A percentile compares a stretch with the other conserved stretches of the same genome.
Conservation (phyloP, 2,113 vertebrate species). For the Raja brachyura region DNA sequence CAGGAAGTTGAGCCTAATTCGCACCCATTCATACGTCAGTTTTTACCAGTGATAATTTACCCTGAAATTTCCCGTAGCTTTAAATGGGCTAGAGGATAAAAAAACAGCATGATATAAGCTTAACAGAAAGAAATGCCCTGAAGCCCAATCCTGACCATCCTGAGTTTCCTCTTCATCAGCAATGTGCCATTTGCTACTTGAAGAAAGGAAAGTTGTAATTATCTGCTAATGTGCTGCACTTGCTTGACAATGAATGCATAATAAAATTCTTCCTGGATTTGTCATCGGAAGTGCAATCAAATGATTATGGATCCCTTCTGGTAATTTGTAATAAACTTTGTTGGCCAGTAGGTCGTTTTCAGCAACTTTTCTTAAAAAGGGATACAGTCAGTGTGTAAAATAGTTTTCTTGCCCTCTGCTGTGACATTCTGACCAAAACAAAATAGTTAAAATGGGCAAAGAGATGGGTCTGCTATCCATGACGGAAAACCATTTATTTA, state of each 20-base stretch:
- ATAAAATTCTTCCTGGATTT: conserved; percentile 1
- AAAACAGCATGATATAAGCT: background rate
- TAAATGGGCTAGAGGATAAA: background rate
- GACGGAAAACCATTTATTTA: background rate
- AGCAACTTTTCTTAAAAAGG: conserved; percentile 37
- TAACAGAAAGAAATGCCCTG: background rate
- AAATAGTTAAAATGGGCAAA: background rate
- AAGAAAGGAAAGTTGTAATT: background rate
- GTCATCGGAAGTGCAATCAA: background rate
- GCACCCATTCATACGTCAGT: too few relatives aligned
- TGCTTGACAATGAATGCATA: conserved; percentile 2
- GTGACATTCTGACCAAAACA: background rate
- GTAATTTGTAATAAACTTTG: background rate
- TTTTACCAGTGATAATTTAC: background rate
- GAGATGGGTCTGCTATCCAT: background rate
- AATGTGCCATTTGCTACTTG: background rate
- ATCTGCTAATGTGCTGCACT: background rate
- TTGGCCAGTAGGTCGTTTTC: conserved; percentile 4
- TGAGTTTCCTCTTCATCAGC: background rate
- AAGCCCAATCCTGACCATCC: background rate
- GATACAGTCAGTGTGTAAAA: too few relatives aligned
- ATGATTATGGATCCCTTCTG: background rate
- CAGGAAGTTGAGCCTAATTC: background rate
- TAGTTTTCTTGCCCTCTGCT: background rate
- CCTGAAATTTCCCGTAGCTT: background rate